Percentiles rank a stretch among this genome's conserved stretches.
phyloP scores from a whole-genome alignment of 2,113 vertebrate genomes.

The Ammodytes dubius region DNA sequence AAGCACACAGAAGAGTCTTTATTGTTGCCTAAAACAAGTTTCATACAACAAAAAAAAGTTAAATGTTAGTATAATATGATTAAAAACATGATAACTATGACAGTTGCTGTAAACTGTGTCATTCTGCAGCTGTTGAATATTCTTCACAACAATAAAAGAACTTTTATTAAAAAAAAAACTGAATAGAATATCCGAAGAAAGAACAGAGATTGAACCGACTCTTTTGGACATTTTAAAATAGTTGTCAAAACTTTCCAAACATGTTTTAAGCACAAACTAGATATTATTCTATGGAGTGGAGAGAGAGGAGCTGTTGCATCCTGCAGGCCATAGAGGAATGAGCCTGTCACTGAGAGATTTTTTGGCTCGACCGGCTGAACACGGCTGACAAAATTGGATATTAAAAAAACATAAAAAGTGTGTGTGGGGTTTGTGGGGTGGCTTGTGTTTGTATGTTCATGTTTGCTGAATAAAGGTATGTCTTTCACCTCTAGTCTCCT shows the following conservation, averaged over 20 bases:
- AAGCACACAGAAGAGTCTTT: conserved; percentile 2
- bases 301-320: background rate
- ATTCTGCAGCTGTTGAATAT: conserved; percentile 5
- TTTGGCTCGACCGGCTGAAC: conserved; percentile 8
- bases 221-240: background rate
- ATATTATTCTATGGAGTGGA: background rate
- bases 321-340: background rate
- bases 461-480: conserved; percentile 13
- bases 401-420: conserved; percentile 18
- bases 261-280: background rate
- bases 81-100: conserved; percentile 23
- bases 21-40: background rate
- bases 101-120: conserved; percentile 28
- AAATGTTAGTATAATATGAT: conserved; percentile 55
- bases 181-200: background rate
- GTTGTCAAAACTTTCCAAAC: conserved; percentile 7
- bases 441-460: conserved; percentile 11
- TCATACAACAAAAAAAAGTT: conserved; percentile 15
- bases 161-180: background rate
- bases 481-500: conserved; percentile 88
- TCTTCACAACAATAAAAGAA: conserved; percentile 2
- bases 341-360: background rate
- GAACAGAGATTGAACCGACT: background rate
- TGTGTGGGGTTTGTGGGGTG: too few relatives aligned
- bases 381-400: conserved; percentile 7